phyloP scores from a whole-genome alignment of 2,113 vertebrate genomes.

The Pelvicachromis taeniatus region DNA sequence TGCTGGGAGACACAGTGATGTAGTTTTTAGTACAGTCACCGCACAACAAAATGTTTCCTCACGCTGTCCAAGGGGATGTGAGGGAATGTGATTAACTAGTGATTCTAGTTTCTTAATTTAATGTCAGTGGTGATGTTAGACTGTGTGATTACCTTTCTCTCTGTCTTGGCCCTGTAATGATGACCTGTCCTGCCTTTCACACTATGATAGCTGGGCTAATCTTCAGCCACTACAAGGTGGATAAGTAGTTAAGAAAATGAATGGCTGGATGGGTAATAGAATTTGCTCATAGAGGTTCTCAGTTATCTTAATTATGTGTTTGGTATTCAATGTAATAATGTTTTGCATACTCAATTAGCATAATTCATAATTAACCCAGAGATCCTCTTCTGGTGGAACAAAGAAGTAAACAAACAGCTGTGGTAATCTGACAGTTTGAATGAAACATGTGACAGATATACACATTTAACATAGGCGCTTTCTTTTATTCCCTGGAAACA shows the following conservation, averaged over 20 bases:
- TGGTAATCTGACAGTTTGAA: background rate
- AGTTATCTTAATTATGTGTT: background rate
- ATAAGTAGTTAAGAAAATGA: background rate
- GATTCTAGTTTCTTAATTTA: background rate
- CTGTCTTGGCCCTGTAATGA: background rate
- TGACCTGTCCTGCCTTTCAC: background rate
- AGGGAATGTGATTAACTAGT: background rate
- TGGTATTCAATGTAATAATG: background rate
- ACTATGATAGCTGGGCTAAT: fast-evolving
- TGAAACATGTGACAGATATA: background rate
- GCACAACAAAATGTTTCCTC: background rate
- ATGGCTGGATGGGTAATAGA: background rate
- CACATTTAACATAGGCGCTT: background rate
- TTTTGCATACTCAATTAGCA: background rate
- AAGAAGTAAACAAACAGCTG: background rate
- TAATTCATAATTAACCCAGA: background rate
- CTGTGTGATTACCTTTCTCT: background rate
- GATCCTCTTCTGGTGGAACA: background rate
- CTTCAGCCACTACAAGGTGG: background rate
- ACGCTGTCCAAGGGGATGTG: background rate
- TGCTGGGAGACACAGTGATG: background rate
- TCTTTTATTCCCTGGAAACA: background rate
- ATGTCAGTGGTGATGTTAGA: background rate
- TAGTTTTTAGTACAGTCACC: background rate
- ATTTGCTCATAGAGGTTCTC: background rate